Conservation (phyloP, 2,888 invertebrate genomes). For the Limenitis camilla region DNA sequence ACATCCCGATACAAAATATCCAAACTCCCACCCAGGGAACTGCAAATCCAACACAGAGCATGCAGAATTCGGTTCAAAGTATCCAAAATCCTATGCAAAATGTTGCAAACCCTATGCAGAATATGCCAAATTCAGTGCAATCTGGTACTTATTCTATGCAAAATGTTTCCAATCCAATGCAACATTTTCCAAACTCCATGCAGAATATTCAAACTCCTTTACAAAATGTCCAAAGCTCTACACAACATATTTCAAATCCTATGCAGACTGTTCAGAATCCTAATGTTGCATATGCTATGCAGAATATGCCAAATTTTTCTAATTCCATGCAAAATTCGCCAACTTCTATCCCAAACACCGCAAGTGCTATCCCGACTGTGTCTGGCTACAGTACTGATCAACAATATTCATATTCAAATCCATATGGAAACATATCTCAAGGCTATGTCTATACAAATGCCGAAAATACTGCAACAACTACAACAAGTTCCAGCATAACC, state of each 20-base stretch:
- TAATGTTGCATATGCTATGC: not conserved
- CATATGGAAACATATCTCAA: slow-evolving; percentile 42
- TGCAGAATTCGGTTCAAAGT: slow-evolving; percentile 9
- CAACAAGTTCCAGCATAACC: slow-evolving; percentile 33
- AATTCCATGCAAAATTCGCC: not conserved
- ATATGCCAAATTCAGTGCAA: slow-evolving; percentile 6
- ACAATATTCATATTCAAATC: slow-evolving; percentile 37
- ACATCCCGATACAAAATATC: slow-evolving; percentile 2
- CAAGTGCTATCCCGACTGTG: slow-evolving; percentile 5
- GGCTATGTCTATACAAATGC: slow-evolving; percentile 47
- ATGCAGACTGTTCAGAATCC: not conserved
- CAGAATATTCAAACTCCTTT: slow-evolving; percentile 11
- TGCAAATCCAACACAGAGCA: not conserved
- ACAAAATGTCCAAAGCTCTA: slow-evolving; percentile 1
- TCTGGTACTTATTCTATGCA: slow-evolving; percentile 4
- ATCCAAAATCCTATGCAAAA: not conserved
- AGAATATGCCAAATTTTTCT: not conserved
- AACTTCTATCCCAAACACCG: not conserved
- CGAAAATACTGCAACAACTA: slow-evolving; percentile 36
- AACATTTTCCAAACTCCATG: slow-evolving; percentile 6
- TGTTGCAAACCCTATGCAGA: slow-evolving; percentile 1
- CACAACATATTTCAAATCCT: not conserved
- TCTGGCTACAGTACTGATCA: slow-evolving; percentile 34
- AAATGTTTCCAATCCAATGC: not conserved
- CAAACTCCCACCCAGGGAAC: not conserved